phyloP scores from a whole-genome alignment of 1,140 invertebrate species.

The Drosophila orosa region DNA sequence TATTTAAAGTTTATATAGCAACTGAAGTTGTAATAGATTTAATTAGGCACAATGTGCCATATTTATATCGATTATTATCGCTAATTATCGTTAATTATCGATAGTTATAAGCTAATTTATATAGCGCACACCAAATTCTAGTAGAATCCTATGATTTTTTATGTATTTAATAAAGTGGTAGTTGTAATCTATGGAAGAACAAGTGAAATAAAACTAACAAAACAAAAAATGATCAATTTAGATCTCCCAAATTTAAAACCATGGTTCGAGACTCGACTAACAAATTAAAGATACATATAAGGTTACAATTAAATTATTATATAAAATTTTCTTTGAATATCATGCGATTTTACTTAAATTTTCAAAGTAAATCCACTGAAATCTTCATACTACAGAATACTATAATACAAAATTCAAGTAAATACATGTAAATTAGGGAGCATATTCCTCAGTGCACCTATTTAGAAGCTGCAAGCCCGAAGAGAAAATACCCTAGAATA shows the following conservation, averaged over 20 bases:
- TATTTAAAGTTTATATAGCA: no score
- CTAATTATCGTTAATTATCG: background rate
- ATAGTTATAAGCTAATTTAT: background rate
- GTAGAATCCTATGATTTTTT: background rate
- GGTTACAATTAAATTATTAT: no score
- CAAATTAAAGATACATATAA: no score
- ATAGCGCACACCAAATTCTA: background rate
- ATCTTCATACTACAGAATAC: no score
- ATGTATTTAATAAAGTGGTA: background rate
- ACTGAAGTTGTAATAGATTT: no score
- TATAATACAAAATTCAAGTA: no score
- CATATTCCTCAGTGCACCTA: background rate
- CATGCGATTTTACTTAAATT: no score
- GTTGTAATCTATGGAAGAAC: background rate
- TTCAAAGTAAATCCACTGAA: no score
- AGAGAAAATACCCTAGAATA: conserved; percentile 2
- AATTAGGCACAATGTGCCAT: background rate
- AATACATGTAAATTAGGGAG: no score
- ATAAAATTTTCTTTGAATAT: no score
- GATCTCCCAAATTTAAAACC: background rate
- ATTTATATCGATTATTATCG: background rate
- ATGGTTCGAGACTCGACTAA: background rate
- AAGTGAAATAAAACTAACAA: background rate
- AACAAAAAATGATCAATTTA: no score
- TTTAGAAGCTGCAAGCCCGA: background rate